Base-by-base conservation (phyloP, 2,113 vertebrate species). In the Atlantisia rogersi region DNA sequence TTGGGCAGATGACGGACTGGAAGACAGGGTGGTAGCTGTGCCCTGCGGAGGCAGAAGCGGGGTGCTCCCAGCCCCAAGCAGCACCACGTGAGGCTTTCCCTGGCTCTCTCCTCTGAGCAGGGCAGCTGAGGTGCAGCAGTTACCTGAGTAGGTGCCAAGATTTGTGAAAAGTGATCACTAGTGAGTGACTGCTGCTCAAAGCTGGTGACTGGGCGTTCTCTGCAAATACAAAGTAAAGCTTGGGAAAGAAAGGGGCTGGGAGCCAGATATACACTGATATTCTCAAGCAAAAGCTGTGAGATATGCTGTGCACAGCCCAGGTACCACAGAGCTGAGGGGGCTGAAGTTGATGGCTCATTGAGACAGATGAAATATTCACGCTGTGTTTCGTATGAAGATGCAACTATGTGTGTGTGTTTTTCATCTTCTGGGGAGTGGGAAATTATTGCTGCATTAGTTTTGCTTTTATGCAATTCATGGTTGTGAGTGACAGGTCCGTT, bases 171-270 rank as follows among this genome's bases (percentile, higher is more conserved):
- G 29, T 12, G 35, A 5, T 32, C 53, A 37, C 58, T 29, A 4
- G 67, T 20, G 56, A 4, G 67, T 20, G 59, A 8, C 50, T 55
- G 17, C 35, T 20, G 17, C 17, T 55, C 29, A 31, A 44, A 88
- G 62, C 53, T 1, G 1, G 39, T 46, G 21, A 13, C 11, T 35
- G 5, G 68, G 4, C 0, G 0, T 77, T 80, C 80, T 20, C 40
- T 12, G 17, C 26, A 65, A 32, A 58, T 39, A 35, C 10, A 18
- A 69, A 56, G 9, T 9, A 16, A 39, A 64, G 40, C 44, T 67
- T 52, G 52, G 37, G 35, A 40, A 81, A 50, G 12, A 25, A 65
- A 48, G 29, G 46, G 32, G 12, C 15, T 7, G 48, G 44, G 24
- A 24, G 25, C 17, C 31, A 35, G 20, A 11, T 60, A 7, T 53